phyloP scores from a whole-genome alignment of 2,797 vertebrate species.

The Taenioides sp. region DNA sequence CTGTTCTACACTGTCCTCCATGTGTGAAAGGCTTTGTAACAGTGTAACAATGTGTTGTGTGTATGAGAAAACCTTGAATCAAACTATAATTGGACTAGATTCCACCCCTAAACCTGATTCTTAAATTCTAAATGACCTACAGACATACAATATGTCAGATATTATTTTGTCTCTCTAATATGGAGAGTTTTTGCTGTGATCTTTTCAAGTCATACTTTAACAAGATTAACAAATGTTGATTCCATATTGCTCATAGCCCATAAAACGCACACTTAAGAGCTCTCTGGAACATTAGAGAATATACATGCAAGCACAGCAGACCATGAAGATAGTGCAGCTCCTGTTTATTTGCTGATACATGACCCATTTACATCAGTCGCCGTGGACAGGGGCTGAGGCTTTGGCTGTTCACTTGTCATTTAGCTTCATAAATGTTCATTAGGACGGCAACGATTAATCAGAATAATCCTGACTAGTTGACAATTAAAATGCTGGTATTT shows the following conservation, averaged over 20 bases:
- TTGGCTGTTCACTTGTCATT: not conserved
- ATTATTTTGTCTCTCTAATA: not conserved
- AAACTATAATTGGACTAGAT: too few species aligned
- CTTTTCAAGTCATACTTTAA: not conserved
- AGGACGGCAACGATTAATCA: too few species aligned
- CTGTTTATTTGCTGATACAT: conserved; percentile 3
- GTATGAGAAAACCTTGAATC: too few species aligned
- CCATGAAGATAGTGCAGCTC: conserved; percentile 45
- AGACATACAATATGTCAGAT: too few species aligned
- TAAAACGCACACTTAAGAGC: not conserved
- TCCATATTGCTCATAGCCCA: not conserved
- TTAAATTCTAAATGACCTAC: too few species aligned
- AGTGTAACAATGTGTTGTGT: too few species aligned
- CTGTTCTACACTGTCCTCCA: too few species aligned
- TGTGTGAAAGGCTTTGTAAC: too few species aligned
- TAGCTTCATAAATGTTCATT: not conserved
- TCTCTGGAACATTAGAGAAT: conserved; percentile 9
- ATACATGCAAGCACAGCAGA: conserved; percentile 40
- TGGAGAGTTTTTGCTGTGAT: not conserved
- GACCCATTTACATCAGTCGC: not conserved
- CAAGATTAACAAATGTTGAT: not conserved
- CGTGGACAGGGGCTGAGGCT: not conserved
- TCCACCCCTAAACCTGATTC: too few species aligned
- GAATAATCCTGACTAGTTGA: too few species aligned
- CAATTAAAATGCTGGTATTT: too few species aligned